Base-by-base conservation (phyloP, 2,113 vertebrate species). In the Merops nubicus region DNA sequence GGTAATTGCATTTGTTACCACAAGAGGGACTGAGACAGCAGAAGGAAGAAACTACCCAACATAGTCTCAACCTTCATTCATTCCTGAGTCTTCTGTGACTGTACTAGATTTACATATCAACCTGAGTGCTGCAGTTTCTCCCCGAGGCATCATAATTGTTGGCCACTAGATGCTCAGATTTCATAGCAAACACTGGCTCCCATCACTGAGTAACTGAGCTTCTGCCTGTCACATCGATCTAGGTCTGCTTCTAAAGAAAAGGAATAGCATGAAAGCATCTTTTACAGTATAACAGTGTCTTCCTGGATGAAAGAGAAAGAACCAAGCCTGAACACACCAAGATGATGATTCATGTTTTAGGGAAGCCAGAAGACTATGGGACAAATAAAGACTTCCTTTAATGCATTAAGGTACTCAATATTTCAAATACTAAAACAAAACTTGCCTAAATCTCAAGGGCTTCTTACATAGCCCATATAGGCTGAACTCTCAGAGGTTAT, bases 281-380 rank as follows among this genome's bases (percentile, higher is more conserved):
- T 51, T 42, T 22, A 13, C 33, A 28, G 4, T 43, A 2, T 16
- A 51, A 25, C 2, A 15, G 15, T 2, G 1, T 29, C 4, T 5
- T 22, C 15, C 23, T 42, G 34, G 69, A 56, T 29, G 5, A 64
- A 76, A 48, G 21, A 18, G 36, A 75, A 13, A 13, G 22, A 57
- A 17, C 1, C 3, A 33, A 43, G 21, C 4, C 8, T 26, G 20
- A 85, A 63, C 10, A 15, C 13, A 5, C 5, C 19, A 77, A 45
- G 20, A 31, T 29, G 4, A 18, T 14, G 4, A 43, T 10, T 73
- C 17, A 2, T 28, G 6, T 28, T 33, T 25, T 47, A 65, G 0
- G 73, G 21, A 73, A 81, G 13, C 8, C 13, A 50, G 26, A 60
- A 85, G 7, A 70, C 23, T 22, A 53, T 2, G 0, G 12, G 7